Percentiles rank a stretch among this genome's conserved stretches.
Evolutionary conservation across 2,888 invertebrate genomes (phyloP).

Genomic region (Autographa gamma): DNA sequence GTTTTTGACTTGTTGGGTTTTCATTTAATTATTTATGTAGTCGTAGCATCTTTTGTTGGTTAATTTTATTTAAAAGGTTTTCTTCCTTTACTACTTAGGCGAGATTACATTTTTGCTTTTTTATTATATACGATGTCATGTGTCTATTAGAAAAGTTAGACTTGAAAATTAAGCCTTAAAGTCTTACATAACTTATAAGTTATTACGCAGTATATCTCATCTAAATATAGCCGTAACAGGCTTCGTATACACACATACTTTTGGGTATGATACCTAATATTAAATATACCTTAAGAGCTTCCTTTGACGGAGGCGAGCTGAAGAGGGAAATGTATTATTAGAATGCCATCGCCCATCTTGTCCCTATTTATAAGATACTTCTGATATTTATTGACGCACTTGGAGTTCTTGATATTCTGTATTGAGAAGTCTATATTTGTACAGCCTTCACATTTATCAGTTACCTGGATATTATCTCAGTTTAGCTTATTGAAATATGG

Average conservation of each 20-base stretch:
- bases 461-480: neutral
- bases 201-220: neutral
- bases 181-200: neutral
- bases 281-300: slow-evolving; percentile 14
- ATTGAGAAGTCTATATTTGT: neutral
- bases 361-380: slow-evolving; percentile 16
- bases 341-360: slow-evolving; percentile 18
- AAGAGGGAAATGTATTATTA: slow-evolving; percentile 37
- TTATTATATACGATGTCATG: too few species aligned
- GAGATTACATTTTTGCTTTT: neutral
- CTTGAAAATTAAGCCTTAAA: neutral
- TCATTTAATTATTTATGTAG: neutral
- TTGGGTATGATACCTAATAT: slow-evolving; percentile 6
- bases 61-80: neutral
- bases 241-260: slow-evolving; percentile 13
- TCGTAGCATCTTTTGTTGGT: neutral
- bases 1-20: neutral
- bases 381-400: slow-evolving; percentile 12
- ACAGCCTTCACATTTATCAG: neutral
- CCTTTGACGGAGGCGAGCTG: slow-evolving; percentile 16
- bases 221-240: neutral
- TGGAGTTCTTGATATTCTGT: neutral
- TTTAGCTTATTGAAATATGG: neutral
- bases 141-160: neutral
- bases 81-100: neutral